phyloP scores from a whole-genome alignment of 2,113 vertebrate genomes.

The Tachuris rubrigastra region DNA sequence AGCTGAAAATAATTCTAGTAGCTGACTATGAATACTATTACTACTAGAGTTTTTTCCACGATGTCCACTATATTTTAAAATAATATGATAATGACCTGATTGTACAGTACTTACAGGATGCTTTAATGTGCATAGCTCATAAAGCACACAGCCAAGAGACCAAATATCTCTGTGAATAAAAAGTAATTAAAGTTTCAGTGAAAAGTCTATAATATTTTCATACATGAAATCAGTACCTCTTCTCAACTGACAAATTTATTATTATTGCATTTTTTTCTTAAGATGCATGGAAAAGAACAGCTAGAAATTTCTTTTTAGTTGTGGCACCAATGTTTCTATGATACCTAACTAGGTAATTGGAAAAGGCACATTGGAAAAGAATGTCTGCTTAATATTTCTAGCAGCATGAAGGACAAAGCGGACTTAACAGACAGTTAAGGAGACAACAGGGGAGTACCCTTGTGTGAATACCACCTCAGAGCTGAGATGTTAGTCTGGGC shows the following conservation, averaged over 20 bases:
- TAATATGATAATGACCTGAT: neutral
- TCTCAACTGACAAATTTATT: neutral
- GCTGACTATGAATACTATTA: neutral
- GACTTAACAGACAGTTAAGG: neutral
- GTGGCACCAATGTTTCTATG: neutral
- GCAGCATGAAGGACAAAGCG: neutral
- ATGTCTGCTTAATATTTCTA: neutral
- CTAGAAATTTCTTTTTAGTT: neutral
- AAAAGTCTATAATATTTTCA: neutral
- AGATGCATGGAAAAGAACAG: neutral
- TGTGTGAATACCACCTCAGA: neutral
- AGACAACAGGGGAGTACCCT: neutral
- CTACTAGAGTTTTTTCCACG: neutral
- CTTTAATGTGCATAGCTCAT: constrained; percentile 87
- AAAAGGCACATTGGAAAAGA: neutral
- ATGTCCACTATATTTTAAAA: neutral
- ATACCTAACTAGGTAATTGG: neutral
- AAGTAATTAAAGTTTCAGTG: constrained; percentile 18
- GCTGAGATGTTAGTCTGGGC: neutral
- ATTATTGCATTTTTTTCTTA: neutral
- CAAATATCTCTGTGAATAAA: constrained; percentile 84
- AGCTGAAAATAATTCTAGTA: neutral
- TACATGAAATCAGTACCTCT: neutral
- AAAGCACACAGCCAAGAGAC: constrained; percentile 91
- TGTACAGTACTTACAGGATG: constrained; percentile 83